Evolutionary conservation across 1,140 invertebrate genomes (phyloP).

Genomic region (Pemphigus obesinymphae): DNA sequence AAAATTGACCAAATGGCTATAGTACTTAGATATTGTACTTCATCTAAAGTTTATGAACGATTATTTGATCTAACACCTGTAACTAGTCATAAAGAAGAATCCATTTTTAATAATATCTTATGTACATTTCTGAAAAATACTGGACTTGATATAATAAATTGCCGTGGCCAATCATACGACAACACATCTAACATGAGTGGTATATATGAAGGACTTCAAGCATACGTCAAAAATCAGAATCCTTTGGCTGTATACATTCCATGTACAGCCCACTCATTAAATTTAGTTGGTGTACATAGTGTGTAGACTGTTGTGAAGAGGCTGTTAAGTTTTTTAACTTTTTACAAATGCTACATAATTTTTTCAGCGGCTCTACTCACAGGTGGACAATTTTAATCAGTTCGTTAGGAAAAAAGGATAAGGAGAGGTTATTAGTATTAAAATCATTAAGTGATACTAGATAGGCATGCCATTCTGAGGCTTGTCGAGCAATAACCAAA

Average conservation of each 20-base stretch:
- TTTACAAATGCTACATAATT: conserved; percentile 45
- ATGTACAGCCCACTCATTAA: conserved; percentile 35
- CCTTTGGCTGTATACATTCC: not conserved
- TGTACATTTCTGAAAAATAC: not conserved
- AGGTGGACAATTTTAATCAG: conserved; percentile 43
- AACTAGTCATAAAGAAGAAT: not conserved
- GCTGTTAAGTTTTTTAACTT: conserved; percentile 46
- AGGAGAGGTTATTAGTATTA: not conserved
- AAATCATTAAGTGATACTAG: not conserved
- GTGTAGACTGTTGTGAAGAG: conserved; percentile 43
- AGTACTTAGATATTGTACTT: not conserved
- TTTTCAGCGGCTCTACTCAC: conserved; percentile 45
- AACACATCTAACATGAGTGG: conserved; percentile 15
- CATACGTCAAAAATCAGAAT: not conserved
- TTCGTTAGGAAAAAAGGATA: not conserved
- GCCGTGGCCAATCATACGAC: conserved; percentile 48
- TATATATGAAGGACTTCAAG: conserved; percentile 11
- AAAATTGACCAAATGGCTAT: conserved; percentile 40
- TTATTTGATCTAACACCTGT: not conserved
- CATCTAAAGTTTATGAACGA: not conserved
- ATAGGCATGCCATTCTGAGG: not conserved
- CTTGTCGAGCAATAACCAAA: not conserved
- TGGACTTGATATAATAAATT: conserved; percentile 18
- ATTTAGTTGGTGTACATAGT: conserved; percentile 28
- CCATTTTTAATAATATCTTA: not conserved